Evolutionary conservation across 2,888 invertebrate genomes (phyloP), one percentile per base, ranked within the genome.

Genomic region (Pocota personata): DNA sequence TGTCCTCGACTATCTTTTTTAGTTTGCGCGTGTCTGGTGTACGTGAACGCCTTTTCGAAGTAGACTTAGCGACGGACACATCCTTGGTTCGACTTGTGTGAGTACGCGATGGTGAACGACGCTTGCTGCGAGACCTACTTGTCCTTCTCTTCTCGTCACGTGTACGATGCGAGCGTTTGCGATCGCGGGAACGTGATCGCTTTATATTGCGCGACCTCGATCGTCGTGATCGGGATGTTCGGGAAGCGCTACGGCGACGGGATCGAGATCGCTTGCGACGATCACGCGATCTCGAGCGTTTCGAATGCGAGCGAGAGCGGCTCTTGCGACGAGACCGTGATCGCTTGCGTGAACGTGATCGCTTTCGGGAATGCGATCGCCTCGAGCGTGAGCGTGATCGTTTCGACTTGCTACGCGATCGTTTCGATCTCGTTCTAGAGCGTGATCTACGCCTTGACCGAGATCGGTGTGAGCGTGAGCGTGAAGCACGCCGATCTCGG

Each of bases 401-500:
- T 76, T 90, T 90, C 2, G 90, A 90, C 83, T 89, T 90, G 73
- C 92, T 92, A 0, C 92, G 90, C 52, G 92, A 93, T 1, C 94
- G 91, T 86, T 94, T 91, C 86, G 86, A 82, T 2, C 91, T 92
- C 0, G 94, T 93, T 12, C 93, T 92, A 0, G 94, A 93, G 66
- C 93, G 93, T 1, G 95, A 94, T 40, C 95, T 94, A 1, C 95
- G 93, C 4, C 96, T 93, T 0, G 96, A 96, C 5, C 95, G 93
- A 0, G 95, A 95, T 21, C 95, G 94, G 87, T 91, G 91, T 30
- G 92, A 92, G 43, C 95, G 93, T 1, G 95, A 95, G 55, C 95
- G 94, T 5, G 95, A 93, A 1, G 95, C 94, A 87, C 95, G 94
- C 0, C 96, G 94, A 0, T 96, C 96, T 1, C 95, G 94, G 91